Percentiles rank a stretch among this genome's conserved stretches.
phyloP scores from a whole-genome alignment of 2,113 vertebrate genomes.

The Archilochus colubris region DNA sequence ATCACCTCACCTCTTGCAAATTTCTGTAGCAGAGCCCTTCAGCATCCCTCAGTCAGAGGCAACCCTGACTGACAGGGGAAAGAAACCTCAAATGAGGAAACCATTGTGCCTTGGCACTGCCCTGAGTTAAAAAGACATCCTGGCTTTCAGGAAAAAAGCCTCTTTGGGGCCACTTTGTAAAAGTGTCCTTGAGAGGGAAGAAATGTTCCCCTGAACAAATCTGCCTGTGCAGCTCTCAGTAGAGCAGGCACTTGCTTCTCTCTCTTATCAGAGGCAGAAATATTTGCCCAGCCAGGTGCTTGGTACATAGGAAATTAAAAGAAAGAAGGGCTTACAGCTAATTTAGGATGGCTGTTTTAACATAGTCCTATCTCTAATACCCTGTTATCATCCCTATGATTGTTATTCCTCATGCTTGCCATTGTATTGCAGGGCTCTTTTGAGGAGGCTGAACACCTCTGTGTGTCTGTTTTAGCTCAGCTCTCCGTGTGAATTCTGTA shows the following conservation, averaged over 20 bases:
- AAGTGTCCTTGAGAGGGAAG: not conserved
- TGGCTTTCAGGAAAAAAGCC: not conserved
- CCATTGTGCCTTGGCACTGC: fast-evolving
- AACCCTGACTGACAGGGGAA: fast-evolving
- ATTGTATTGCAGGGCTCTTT: not conserved
- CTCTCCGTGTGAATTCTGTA: not conserved
- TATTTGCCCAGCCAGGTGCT: not conserved
- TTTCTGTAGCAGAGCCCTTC: not conserved
- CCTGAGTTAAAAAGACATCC: not conserved
- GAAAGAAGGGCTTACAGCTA: not conserved
- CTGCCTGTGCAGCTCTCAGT: not conserved
- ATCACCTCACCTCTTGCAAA: not conserved
- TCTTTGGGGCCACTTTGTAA: not conserved
- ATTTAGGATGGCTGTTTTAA: not conserved
- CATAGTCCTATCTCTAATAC: not conserved
- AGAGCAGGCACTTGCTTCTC: not conserved
- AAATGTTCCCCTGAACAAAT: not conserved
- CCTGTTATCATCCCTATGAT: not conserved
- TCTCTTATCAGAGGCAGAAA: not conserved
- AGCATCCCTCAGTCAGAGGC: not conserved
- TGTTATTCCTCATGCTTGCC: not conserved
- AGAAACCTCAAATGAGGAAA: not conserved
- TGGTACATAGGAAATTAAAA: not conserved
- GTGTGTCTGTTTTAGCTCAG: not conserved
- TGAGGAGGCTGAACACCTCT: not conserved